phyloP scores from a whole-genome alignment of 2,113 vertebrate species.

The Pangasianodon gigas region DNA sequence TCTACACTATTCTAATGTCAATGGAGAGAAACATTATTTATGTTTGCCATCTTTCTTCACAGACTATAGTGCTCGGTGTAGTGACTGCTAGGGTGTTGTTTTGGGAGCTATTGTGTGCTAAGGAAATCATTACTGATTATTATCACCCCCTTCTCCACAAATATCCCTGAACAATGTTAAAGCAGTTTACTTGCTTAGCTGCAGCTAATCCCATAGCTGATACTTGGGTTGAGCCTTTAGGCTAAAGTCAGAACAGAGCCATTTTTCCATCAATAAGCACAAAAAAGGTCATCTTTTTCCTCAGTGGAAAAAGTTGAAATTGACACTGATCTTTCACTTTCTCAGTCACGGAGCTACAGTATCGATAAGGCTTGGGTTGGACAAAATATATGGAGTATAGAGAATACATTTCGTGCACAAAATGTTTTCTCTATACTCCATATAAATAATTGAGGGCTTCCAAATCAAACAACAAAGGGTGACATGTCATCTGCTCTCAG shows the following conservation, averaged over 20 bases:
- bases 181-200: conserved; percentile 58
- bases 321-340: conserved; percentile 27
- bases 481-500: conserved; percentile 11
- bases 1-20: background rate
- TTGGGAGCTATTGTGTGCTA: conserved; percentile 56
- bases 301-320: conserved; percentile 38
- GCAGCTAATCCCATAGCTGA: conserved; percentile 56
- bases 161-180: conserved; percentile 66
- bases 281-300: conserved; percentile 35
- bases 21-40: background rate
- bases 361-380: background rate
- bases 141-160: conserved; percentile 50
- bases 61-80: conserved; percentile 29
- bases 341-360: conserved; percentile 1
- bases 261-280: conserved; percentile 41
- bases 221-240: conserved; percentile 57
- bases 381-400: conserved; percentile 2
- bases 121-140: conserved; percentile 75
- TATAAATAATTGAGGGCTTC: conserved; percentile 44
- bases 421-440: background rate
- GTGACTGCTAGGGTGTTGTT: conserved; percentile 33
- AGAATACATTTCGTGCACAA: conserved; percentile 17
- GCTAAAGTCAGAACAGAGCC: conserved; percentile 46
- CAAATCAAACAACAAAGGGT: conserved; percentile 48
- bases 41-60: conserved; percentile 34